Evolutionary conservation across 2,113 vertebrate genomes (phyloP).

Genomic region (Podocnemis expansa): DNA sequence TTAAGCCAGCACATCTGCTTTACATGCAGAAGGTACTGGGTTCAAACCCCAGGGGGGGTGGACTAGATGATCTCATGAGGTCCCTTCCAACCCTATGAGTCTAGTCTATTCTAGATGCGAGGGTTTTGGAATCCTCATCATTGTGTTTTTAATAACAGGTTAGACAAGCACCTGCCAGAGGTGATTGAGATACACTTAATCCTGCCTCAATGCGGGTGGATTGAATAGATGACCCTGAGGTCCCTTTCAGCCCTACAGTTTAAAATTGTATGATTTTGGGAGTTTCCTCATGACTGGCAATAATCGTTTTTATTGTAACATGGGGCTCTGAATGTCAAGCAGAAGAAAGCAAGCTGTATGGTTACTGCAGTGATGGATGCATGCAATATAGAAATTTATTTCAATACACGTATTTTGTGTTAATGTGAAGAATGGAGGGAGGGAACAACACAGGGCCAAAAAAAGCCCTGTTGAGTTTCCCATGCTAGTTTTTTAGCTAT

Average conservation of each 20-base stretch:
- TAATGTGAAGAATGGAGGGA: not conserved
- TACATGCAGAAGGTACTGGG: too few species aligned
- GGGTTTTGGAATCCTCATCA: not conserved
- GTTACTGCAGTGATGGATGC: too few species aligned
- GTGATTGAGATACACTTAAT: not conserved
- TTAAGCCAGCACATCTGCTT: too few species aligned
- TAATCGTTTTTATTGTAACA: not conserved
- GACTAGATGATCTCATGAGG: too few species aligned
- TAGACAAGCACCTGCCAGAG: not conserved
- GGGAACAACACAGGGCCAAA: not conserved
- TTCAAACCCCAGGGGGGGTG: too few species aligned
- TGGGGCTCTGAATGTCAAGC: too few species aligned
- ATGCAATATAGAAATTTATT: too few species aligned
- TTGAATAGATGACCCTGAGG: not conserved
- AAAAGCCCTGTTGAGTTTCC: not conserved
- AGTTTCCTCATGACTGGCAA: not conserved
- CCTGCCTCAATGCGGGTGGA: not conserved
- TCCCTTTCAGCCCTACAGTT: not conserved
- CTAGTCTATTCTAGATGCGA: too few species aligned
- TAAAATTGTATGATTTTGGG: not conserved
- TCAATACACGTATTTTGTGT: not conserved
- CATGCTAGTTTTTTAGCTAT: not conserved
- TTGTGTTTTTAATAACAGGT: not conserved
- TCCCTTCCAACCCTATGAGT: too few species aligned
- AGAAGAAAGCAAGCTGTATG: not conserved